Percentiles rank a stretch among this genome's conserved stretches.
phyloP scores from a whole-genome alignment of 2,888 invertebrate species.

The Hydriomena furcata region DNA sequence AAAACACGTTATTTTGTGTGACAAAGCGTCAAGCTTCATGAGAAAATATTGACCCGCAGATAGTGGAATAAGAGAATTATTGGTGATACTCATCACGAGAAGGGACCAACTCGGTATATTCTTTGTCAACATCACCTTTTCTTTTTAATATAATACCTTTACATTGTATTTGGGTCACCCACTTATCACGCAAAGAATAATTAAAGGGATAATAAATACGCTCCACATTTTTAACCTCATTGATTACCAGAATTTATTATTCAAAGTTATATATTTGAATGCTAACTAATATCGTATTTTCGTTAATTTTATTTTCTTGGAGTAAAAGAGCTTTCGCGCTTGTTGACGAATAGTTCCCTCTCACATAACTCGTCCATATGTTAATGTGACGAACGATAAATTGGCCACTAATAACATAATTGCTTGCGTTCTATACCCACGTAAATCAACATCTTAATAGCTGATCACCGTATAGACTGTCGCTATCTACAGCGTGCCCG shows the following conservation, averaged over 20 bases:
- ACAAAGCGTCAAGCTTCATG: constrained; percentile 81
- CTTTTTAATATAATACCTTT: constrained; percentile 41
- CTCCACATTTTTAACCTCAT: constrained; percentile 20
- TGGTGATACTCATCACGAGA: constrained; percentile 57
- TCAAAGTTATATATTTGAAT: constrained; percentile 6
- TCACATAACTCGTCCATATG: constrained; percentile 59
- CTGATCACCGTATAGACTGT: constrained; percentile 47
- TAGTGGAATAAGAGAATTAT: constrained; percentile 80
- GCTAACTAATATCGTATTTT: constrained; percentile 5
- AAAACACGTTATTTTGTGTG: constrained; percentile 83
- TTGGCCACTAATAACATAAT: constrained; percentile 82
- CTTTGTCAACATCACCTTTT: constrained; percentile 40
- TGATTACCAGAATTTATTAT: constrained; percentile 14
- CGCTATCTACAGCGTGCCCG: constrained; percentile 15
- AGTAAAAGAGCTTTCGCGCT: constrained; percentile 1
- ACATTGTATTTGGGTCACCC: constrained; percentile 29
- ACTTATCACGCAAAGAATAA: constrained; percentile 21
- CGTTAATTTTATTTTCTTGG: not conserved
- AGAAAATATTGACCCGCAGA: constrained; percentile 82
- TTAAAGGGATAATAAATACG: constrained; percentile 22
- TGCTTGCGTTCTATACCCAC: constrained; percentile 73
- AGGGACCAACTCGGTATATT: constrained; percentile 49
- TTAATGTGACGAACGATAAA: constrained; percentile 80
- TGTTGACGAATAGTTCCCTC: constrained; percentile 21
- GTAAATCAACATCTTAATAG: constrained; percentile 81